Conservation (phyloP, 2,888 invertebrate species). For the Esperia sulphurella region DNA sequence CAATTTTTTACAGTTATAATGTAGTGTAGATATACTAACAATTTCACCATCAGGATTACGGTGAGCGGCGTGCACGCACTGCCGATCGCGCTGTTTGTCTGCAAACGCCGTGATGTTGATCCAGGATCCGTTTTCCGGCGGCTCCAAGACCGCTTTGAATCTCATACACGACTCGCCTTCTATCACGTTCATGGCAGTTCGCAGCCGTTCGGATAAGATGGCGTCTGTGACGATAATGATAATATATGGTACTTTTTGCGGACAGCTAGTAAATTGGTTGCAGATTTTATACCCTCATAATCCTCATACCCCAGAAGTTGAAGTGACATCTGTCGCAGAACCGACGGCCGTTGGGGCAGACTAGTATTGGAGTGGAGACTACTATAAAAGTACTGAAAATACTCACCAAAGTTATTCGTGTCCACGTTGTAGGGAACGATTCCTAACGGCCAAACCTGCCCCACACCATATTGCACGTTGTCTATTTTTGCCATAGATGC, state of each 20-base stretch:
- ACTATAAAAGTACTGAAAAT: no score
- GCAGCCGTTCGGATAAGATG: conserved; percentile 26
- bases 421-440: conserved; percentile 31
- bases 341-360: no score
- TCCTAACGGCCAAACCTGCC: conserved; percentile 24
- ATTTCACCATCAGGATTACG: conserved; percentile 26
- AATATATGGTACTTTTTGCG: not conserved
- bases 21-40: conserved; percentile 29
- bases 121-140: conserved; percentile 25
- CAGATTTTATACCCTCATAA: no score
- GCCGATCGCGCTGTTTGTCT: conserved; percentile 19
- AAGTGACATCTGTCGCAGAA: no score
- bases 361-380: no score
- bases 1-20: no score
- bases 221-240: not conserved
- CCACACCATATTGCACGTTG: not conserved
- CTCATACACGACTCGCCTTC: conserved; percentile 43
- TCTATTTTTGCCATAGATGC: no score
- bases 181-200: conserved; percentile 32
- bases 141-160: conserved; percentile 26
- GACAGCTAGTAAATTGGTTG: no score
- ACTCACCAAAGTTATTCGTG: conserved; percentile 6
- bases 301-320: no score
- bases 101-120: conserved; percentile 45
- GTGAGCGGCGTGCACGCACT: conserved; percentile 39